Percentiles rank a stretch among this genome's conserved stretches.
These are phyloP conservation scores for Agonopterix heracliana DNA, from an alignment of 2,888 invertebrate species.

Conservation along the genomic window DNA sequence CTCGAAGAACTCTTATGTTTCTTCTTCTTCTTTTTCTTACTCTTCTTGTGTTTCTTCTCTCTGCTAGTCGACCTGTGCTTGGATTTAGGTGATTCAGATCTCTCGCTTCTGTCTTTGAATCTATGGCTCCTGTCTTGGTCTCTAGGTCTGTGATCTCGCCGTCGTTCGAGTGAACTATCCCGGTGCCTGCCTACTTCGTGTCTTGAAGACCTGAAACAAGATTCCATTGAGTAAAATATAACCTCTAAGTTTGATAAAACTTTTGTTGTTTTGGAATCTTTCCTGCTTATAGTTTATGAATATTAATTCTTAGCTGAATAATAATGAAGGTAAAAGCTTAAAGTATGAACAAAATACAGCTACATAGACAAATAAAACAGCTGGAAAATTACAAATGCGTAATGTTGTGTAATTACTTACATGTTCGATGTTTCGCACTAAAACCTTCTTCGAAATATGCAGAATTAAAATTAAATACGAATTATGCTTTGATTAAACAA, in stretches of 20 bases:
- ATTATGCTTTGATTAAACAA: too few relatives aligned
- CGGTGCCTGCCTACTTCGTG: conserved; percentile 31
- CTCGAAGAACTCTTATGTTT: conserved; percentile 41
- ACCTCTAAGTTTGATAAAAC: not conserved
- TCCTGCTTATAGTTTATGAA: too few relatives aligned
- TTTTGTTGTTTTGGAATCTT: too few relatives aligned
- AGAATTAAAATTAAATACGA: too few relatives aligned
- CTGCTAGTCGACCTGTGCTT: conserved; percentile 38
- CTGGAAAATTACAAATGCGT: too few relatives aligned
- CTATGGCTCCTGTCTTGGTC: conserved; percentile 16
- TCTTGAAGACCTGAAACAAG: conserved; percentile 46
- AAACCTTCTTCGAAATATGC: too few relatives aligned
- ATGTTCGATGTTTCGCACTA: too few relatives aligned
- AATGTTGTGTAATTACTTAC: too few relatives aligned
- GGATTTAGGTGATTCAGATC: conserved; percentile 24
- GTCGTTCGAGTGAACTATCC: conserved; percentile 36
- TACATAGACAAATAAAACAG: too few relatives aligned
- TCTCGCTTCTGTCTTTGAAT: conserved; percentile 24
- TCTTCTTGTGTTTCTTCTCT: conserved; percentile 26
- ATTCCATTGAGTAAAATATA: not conserved
- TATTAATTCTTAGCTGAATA: too few relatives aligned
- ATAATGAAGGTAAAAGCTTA: too few relatives aligned
- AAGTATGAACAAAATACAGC: too few relatives aligned
- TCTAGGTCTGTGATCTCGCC: conserved; percentile 24
- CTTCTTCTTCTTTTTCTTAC: conserved; percentile 53